phyloP scores from a whole-genome alignment of 2,113 vertebrate genomes.

The Isichthys henryi region DNA sequence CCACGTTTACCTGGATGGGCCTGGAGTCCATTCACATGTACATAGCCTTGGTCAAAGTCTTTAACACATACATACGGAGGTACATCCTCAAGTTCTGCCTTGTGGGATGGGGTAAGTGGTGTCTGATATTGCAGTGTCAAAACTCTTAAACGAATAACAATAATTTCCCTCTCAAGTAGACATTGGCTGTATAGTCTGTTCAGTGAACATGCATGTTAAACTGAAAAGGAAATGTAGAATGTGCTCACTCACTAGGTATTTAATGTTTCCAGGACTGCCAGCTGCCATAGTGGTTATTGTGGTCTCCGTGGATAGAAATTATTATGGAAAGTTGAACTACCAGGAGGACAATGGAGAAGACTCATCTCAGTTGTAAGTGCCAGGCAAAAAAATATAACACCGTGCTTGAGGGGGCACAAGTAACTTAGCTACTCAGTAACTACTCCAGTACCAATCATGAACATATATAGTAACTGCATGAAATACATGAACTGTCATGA shows the following conservation, averaged over 20 bases:
- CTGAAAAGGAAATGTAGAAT: neutral
- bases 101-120: conserved; percentile 88
- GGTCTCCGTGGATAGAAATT: conserved; percentile 62
- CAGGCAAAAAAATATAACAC: neutral
- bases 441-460: neutral
- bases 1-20: conserved; percentile 97
- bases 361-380: conserved; percentile 81
- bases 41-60: conserved; percentile 95
- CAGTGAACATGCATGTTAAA: neutral
- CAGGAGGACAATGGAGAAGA: conserved; percentile 53
- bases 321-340: conserved; percentile 68
- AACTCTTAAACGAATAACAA: neutral
- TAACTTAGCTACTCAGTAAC: neutral
- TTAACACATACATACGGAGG: conserved; percentile 91
- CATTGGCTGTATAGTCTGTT: neutral
- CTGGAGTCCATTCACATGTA: conserved; percentile 97
- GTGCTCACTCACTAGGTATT: neutral
- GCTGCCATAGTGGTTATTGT: conserved; percentile 71
- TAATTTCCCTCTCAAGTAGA: neutral
- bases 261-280: conserved; percentile 70
- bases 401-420: neutral
- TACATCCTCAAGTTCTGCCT: conserved; percentile 97
- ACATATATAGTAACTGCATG: neutral
- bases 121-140: neutral
- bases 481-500: neutral